These are phyloP conservation scores for Myripristis murdjan DNA, from an alignment of 2,797 vertebrate species.

Conservation along the genomic window DNA sequence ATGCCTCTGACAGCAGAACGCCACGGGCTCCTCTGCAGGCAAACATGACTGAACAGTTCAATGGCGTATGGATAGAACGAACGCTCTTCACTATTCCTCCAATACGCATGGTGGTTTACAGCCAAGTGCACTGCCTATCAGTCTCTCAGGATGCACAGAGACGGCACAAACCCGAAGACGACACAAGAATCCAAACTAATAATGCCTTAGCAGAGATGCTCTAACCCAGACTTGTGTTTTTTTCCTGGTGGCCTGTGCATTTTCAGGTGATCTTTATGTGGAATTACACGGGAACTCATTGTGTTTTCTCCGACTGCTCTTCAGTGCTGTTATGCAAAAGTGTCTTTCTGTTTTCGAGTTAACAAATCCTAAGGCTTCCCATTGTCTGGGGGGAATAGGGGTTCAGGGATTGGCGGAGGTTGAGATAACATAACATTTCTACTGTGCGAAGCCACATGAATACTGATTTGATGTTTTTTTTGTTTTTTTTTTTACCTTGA, in stretches of 20 bases:
- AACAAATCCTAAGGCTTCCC: too few species aligned
- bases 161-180: constrained; percentile 13
- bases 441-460: too few species aligned
- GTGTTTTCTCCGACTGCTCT: too few species aligned
- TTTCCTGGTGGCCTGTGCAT: not conserved
- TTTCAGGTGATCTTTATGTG: too few species aligned
- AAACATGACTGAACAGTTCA: constrained; percentile 51
- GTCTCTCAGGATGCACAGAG: constrained; percentile 27
- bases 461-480: too few species aligned
- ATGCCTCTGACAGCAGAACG: constrained; percentile 72
- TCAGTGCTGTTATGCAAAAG: not conserved
- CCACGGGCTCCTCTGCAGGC: constrained; percentile 50
- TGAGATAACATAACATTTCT: too few species aligned
- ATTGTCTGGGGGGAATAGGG: too few species aligned
- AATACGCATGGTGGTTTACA: constrained; percentile 45
- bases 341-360: not conserved
- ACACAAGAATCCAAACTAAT: not conserved
- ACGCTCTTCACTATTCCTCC: constrained; percentile 56
- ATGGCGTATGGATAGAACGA: constrained; percentile 51
- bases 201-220: too few species aligned
- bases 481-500: too few species aligned
- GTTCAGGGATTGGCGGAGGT: too few species aligned
- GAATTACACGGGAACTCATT: too few species aligned
- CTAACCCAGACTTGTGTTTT: not conserved
- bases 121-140: constrained; percentile 46